These are phyloP conservation scores for Drosophila histrio DNA, from an alignment of 2,888 invertebrate species.

Conservation along the genomic window DNA sequence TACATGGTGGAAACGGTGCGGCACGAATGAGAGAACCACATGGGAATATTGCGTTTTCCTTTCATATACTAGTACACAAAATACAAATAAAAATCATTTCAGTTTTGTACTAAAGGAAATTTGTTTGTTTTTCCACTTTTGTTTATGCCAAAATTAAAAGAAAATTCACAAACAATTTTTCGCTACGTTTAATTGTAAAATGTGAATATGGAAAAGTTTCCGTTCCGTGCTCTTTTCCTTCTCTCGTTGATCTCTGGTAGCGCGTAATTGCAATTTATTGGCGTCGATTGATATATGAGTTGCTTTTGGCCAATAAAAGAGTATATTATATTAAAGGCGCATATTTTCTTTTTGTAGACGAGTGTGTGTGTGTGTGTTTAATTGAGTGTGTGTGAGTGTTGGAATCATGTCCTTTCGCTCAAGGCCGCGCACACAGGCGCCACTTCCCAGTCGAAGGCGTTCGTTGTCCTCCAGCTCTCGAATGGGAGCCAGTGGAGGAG, in stretches of 20 bases:
- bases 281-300: conserved; percentile 36
- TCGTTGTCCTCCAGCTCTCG: conserved; percentile 85
- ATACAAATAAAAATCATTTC: conserved; percentile 43
- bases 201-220: conserved; percentile 18
- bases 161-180: conserved; percentile 57
- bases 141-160: conserved; percentile 64
- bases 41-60: conserved; percentile 75
- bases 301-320: conserved; percentile 16
- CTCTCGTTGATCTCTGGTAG: not conserved
- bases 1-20: not conserved
- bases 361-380: not conserved
- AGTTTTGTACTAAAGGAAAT: conserved; percentile 26
- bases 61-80: too few species aligned
- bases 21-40: conserved; percentile 48
- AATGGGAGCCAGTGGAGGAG: conserved; percentile 61
- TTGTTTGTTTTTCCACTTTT: conserved; percentile 70
- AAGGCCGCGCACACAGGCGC: conserved; percentile 82
- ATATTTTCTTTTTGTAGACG: conserved; percentile 21
- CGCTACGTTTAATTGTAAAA: conserved; percentile 33
- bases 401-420: conserved; percentile 84
- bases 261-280: conserved; percentile 44
- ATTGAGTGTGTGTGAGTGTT: not conserved
- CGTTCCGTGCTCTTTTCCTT: not conserved
- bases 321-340: conserved; percentile 9
- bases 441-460: conserved; percentile 84